Base-by-base conservation (phyloP, 2,797 vertebrate species). In the Erpetoichthys calabaricus region DNA sequence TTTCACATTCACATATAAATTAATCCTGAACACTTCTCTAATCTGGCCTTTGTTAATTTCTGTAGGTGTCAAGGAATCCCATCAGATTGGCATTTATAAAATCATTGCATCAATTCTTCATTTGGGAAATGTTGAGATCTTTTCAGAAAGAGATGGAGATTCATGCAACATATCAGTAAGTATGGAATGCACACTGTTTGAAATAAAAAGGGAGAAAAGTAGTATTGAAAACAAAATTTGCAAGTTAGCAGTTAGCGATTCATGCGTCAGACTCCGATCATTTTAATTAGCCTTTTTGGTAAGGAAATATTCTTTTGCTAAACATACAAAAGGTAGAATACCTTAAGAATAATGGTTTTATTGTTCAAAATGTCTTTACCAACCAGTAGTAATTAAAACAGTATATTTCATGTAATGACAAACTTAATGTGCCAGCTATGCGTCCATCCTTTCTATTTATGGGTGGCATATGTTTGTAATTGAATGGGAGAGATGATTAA, bases 71-170 rank as follows among this genome's bases (percentile, higher is more conserved):
- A 91, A 89, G 63, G 92, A 97, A 2, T 73, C 67, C 63, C 85
- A 85, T 64, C 94, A 98, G 80, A 85, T 58, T 63, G 81, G 74
- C 74, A 85, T 98, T 62, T 98, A 90, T 64, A 89, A 77, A 69
- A 82, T 97, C 53, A 75, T 98, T 1, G 93, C 91, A 56, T 88
- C 92, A 62, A 91, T 98, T 68, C 80, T 98, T 51, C 95, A 98
- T 59, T 84, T 98, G 3, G 95, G 95, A 5, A 98, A 97, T 56
- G 59, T 98, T 45, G 77, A 79, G 55, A 84, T 98, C 62, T 65
- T 73, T 9, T 59, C 75, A 0, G 88, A 94, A 59, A 74, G 84
- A 5, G 89, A 91, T 0, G 86, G 84, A 0, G 95, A 98, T 0
- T 79, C 84, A 57, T 94, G 91, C 25, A 87, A 69, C 8, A 46